Base-by-base conservation (phyloP, 2,113 vertebrate genomes). In the Mola mola region DNA sequence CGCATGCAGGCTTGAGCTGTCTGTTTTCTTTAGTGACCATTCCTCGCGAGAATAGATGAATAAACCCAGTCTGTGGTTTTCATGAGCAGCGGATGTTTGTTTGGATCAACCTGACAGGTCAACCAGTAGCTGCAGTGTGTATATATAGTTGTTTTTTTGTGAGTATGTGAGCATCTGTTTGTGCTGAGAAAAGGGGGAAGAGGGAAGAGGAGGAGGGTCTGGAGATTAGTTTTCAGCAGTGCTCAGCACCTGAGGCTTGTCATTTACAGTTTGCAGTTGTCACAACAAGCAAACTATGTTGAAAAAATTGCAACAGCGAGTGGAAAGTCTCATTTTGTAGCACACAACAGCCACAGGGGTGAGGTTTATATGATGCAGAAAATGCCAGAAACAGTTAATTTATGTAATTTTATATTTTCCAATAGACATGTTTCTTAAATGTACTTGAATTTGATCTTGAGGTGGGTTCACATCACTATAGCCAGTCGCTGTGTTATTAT, bases 21-120 rank as follows among this genome's bases (percentile, higher is more conserved):
- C 58, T 67, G 76, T 75, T 74, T 51, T 73, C 40, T 70, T 71
- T 67, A 60, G 64, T 8, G 50, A 49, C 71, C 36, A 34, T 47
- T 82, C 57, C 67, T 70, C 52, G n/a, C 48, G 60, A 78, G 58
- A 52, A 61, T 40, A 66, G 64, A 66, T n/a, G 3, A 43, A 66
- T 75, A 53, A 57, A 76, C 72, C 48, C 64, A 78, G 51, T 28
- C 24, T 66, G 53, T 7, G 29, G 60, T 70, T 66, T 80, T 64
- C 4, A 11, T n/a, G 26, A 47, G 25, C 26, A 69, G 43, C 46
- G 46, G 73, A 83, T 81, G 79, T 83, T 83, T 85, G 75, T 79
- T 83, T 87, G 70, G 74, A 79, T 84, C 62, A 70, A 26, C 36
- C 22, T 8, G 26, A 41, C 62, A 79, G 84, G 84, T 87, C 82